Base-by-base conservation (phyloP, 2,113 vertebrate species). In the Silurus asotus region DNA sequence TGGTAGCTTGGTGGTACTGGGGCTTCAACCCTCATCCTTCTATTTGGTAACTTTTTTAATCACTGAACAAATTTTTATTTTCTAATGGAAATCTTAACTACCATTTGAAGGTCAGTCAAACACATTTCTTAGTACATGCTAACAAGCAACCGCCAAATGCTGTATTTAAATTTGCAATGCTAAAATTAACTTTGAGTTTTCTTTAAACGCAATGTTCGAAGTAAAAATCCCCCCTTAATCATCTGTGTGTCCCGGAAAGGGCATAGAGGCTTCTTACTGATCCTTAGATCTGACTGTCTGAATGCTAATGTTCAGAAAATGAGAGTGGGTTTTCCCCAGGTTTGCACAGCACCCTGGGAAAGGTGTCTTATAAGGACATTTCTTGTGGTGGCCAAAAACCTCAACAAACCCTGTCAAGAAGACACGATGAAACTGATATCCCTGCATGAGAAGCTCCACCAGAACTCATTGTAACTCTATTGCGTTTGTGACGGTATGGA, bases 241-340 rank as follows among this genome's bases (percentile, higher is more conserved):
- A 86, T 91, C 86, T 67, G 65, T 74, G 23, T 89, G 56, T 85
- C 82, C 89, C 92, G 92, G 92, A 91, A 89, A 92, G 86, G 91
- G 23, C 82, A 74, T 20, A 89, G 78, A 92, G 91, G 90, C 88
- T 91, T 93, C 84, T 89, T 87, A 86, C 88, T 94, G 92, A 93
- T 91, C 89, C 61, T 28, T 64, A 87, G 76, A 87, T 83, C 37
- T 62, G 65, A 69, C 53, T 76, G 56, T 75, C 81, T 84, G 25
- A 77, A 84, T 23, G 82, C 81, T 93, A 91, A 92, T 92, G 87
- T 92, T 80, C 51, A 72, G 53, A 83, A 86, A 81, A 87, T 62
- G 83, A 65, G 65, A 55, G 55, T 55, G 17, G n/a, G 28, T 59
- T 81, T n/a, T 48, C 79, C 80, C 23, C 45, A 6, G 84, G 8